Conservation (phyloP, 1,140 invertebrate genomes). For the Ganaspis sp. region DNA sequence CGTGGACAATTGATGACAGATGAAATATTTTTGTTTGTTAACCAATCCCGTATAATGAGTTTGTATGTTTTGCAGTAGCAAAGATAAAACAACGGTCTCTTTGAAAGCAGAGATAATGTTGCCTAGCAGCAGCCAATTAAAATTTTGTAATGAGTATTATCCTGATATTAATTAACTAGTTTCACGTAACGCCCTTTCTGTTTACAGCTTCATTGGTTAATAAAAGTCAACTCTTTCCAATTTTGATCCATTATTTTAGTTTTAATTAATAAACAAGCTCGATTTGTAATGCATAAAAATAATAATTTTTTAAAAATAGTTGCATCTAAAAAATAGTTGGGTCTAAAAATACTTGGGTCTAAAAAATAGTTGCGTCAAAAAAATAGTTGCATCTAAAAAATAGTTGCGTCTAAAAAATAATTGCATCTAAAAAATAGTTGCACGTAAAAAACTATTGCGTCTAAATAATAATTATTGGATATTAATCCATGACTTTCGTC, state of each 20-base stretch:
- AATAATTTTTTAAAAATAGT: too few species aligned
- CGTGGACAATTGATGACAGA: neutral
- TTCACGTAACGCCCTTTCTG: neutral
- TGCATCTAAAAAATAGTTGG: too few species aligned
- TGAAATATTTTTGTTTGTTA: conserved; percentile 6
- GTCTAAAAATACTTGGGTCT: too few species aligned
- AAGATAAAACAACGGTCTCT: neutral
- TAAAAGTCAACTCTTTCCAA: neutral
- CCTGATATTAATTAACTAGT: conserved; percentile 7
- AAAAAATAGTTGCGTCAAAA: too few species aligned
- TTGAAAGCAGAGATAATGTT: conserved; percentile 13
- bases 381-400: too few species aligned
- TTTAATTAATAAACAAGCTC: too few species aligned
- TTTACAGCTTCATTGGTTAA: neutral
- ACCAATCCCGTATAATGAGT: neutral
- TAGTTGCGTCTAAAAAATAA: too few species aligned
- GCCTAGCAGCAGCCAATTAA: conserved; percentile 16
- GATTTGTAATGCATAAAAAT: too few species aligned
- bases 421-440: too few species aligned
- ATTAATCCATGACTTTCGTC: too few species aligned
- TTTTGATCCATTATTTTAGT: neutral
- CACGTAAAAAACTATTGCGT: too few species aligned
- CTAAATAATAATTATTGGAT: too few species aligned
- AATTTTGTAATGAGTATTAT: conserved; percentile 27
- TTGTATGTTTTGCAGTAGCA: neutral